These are phyloP conservation scores for Pristionchus arcanus DNA, from an alignment of 2,888 invertebrate species.

Conservation along the genomic window DNA sequence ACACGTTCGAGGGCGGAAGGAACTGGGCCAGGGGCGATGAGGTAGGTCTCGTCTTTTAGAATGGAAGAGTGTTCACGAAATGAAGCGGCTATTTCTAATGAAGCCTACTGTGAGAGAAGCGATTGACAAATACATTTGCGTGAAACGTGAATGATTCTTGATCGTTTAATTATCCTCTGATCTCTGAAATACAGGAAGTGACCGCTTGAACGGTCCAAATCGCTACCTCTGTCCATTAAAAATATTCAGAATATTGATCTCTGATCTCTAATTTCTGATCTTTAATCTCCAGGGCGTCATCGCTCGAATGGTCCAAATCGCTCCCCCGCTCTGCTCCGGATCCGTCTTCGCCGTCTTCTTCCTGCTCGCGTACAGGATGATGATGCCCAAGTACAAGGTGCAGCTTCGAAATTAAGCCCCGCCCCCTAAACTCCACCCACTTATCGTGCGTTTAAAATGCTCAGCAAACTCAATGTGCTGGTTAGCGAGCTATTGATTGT, in stretches of 20 bases:
- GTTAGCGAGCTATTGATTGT: too few relatives aligned
- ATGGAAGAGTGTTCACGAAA: too few relatives aligned
- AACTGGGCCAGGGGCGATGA: neutral
- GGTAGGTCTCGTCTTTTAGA: neutral
- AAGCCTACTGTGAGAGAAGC: neutral
- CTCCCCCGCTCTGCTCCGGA: neutral
- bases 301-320: neutral
- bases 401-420: neutral
- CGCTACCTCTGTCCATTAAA: too few relatives aligned
- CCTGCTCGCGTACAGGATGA: conserved; percentile 21
- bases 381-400: conserved; percentile 42
- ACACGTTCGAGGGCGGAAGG: neutral
- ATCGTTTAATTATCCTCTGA: too few relatives aligned
- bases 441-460: too few relatives aligned
- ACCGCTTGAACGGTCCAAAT: too few relatives aligned
- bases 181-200: too few relatives aligned
- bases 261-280: neutral
- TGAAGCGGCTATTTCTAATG: neutral
- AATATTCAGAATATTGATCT: too few relatives aligned
- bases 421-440: too few relatives aligned
- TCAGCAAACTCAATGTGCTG: too few relatives aligned
- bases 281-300: neutral
- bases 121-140: too few relatives aligned
- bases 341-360: neutral
- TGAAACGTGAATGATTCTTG: too few relatives aligned